These are phyloP conservation scores for Phylloscopus collybita DNA, from an alignment of 2,797 vertebrate genomes.

Conservation along the genomic window DNA sequence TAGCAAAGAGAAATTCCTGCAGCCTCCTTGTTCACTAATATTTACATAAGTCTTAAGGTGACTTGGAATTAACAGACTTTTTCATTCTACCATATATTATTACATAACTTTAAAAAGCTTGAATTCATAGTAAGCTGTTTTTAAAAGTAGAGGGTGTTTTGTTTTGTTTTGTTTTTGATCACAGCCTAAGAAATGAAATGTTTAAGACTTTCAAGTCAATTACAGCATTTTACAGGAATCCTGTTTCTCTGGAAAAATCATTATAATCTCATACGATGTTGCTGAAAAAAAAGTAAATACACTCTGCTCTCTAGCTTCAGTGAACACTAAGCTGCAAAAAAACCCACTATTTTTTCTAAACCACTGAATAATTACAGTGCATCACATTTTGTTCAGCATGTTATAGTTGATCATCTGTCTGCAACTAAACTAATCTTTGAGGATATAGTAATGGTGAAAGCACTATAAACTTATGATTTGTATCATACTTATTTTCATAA, in stretches of 20 bases:
- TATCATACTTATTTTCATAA: background rate
- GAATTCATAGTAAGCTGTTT: background rate
- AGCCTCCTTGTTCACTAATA: background rate
- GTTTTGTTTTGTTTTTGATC: background rate
- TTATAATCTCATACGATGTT: background rate
- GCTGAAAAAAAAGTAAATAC: background rate
- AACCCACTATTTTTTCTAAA: background rate
- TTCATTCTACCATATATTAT: background rate
- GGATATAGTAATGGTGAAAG: background rate
- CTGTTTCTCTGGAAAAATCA: background rate
- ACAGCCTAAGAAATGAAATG: background rate
- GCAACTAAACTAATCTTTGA: background rate
- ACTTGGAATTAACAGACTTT: background rate
- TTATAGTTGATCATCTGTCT: background rate
- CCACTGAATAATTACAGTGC: background rate
- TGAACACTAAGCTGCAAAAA: background rate
- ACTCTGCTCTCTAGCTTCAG: background rate
- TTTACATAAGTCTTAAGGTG: background rate
- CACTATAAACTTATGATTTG: background rate
- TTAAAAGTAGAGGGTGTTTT: background rate
- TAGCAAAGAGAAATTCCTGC: background rate
- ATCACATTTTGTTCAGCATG: background rate
- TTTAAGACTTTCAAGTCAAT: background rate
- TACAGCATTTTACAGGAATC: background rate
- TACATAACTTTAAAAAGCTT: background rate